phyloP scores from a whole-genome alignment of 2,797 vertebrate species.

The Acrossocheilus wenchowensis region DNA sequence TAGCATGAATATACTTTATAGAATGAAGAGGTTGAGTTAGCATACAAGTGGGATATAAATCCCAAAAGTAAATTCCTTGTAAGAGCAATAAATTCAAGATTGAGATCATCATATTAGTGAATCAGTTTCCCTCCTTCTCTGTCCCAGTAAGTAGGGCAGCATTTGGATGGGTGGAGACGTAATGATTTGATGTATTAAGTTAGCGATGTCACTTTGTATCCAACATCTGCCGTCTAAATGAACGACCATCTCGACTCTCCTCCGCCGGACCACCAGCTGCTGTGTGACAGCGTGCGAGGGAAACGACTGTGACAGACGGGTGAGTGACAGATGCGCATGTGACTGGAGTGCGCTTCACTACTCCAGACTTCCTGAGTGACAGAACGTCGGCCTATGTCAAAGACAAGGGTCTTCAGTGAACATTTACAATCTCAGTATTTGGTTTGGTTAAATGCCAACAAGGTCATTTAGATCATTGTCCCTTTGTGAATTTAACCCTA shows the following conservation, averaged over 20 bases:
- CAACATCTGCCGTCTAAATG: slow-evolving; percentile 56
- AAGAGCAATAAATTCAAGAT: neutral
- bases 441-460: neutral
- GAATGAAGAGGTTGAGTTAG: neutral
- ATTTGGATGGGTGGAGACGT: slow-evolving; percentile 46
- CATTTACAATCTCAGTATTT: slow-evolving; percentile 12
- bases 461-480: neutral
- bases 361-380: slow-evolving; percentile 45
- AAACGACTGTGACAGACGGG: slow-evolving; percentile 27
- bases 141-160: slow-evolving; percentile 37
- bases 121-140: slow-evolving; percentile 14
- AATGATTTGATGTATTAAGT: slow-evolving; percentile 53
- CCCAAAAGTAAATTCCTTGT: neutral
- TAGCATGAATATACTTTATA: neutral
- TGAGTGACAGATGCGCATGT: slow-evolving; percentile 52
- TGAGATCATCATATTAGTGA: neutral
- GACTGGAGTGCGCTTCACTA: neutral
- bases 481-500: neutral
- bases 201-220: slow-evolving; percentile 44
- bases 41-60: neutral
- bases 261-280: slow-evolving; percentile 49
- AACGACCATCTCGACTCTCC: slow-evolving; percentile 49
- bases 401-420: slow-evolving; percentile 11
- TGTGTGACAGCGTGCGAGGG: slow-evolving; percentile 44
- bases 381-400: slow-evolving; percentile 22